Percentiles rank a stretch among this genome's conserved stretches.
These are phyloP conservation scores for Montipora efflorescens DNA, from an alignment of 64 coral and sea anemone genomes.

Conservation along the genomic window DNA sequence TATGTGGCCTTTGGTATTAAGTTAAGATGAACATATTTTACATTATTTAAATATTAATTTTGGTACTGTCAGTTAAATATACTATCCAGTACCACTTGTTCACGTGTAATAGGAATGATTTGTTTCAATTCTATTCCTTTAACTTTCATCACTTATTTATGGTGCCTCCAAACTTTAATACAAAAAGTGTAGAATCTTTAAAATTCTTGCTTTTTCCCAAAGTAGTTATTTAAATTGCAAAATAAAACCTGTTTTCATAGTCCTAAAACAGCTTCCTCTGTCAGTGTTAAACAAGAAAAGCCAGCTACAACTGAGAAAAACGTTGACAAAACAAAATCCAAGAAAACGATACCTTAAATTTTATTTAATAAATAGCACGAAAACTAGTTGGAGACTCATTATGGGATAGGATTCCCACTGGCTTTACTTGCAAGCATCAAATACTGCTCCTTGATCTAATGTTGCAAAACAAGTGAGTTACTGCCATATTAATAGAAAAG, in stretches of 20 bases:
- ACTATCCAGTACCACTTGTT: conserved; percentile 34
- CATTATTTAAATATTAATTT: conserved; percentile 64
- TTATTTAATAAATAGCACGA: conserved; percentile 28
- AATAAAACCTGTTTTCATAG: conserved; percentile 24
- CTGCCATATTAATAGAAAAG: conserved; percentile 15
- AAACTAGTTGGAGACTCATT: not conserved
- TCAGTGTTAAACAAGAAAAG: conserved; percentile 7
- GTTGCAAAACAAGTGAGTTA: not conserved
- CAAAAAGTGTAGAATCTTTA: conserved; percentile 34
- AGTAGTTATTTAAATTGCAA: conserved; percentile 21
- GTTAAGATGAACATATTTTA: conserved; percentile 49
- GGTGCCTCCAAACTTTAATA: conserved; percentile 24
- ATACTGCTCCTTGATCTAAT: conserved; percentile 26
- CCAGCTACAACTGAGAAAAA: not conserved
- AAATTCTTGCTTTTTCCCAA: conserved; percentile 1
- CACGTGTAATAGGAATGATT: conserved; percentile 3
- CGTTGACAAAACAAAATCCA: not conserved
- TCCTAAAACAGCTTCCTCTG: conserved; percentile 1
- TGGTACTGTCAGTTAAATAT: conserved; percentile 59
- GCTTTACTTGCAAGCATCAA: conserved; percentile 33
- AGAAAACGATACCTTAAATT: not conserved
- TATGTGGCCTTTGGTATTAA: conserved; percentile 18
- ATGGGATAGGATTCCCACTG: not conserved
- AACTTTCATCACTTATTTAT: conserved; percentile 2
- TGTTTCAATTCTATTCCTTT: conserved; percentile 10